Evolutionary conservation across 1,140 invertebrate genomes (phyloP).

Genomic region (Chelonus insularis): DNA sequence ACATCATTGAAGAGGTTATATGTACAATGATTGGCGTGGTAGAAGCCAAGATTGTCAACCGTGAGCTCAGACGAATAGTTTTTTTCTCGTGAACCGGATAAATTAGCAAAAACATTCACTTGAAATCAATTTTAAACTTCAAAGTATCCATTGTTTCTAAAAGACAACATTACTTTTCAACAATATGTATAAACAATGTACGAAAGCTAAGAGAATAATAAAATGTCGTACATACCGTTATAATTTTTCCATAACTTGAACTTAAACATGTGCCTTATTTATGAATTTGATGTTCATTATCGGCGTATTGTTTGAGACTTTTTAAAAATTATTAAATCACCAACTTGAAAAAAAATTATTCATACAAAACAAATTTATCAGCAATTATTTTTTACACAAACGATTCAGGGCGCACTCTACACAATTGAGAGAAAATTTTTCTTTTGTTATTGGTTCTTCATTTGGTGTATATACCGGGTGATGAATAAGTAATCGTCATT

Average conservation of each 20-base stretch:
- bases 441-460: slow-evolving; percentile 5
- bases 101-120: slow-evolving; percentile 11
- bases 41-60: slow-evolving; percentile 53
- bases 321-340: not conserved
- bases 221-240: too few species aligned
- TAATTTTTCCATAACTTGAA: too few species aligned
- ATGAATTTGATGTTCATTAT: not conserved
- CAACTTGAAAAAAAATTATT: not conserved
- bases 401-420: not conserved
- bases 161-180: too few species aligned
- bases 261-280: too few species aligned
- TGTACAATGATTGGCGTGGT: slow-evolving; percentile 49
- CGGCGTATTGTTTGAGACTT: too few species aligned
- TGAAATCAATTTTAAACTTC: not conserved
- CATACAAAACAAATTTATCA: not conserved
- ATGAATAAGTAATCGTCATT: not conserved
- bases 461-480: slow-evolving; percentile 6
- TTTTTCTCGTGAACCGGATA: slow-evolving; percentile 45
- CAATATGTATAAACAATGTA: too few species aligned
- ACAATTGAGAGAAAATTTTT: not conserved
- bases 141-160: too few species aligned
- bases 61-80: slow-evolving; percentile 52
- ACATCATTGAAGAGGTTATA: not conserved
- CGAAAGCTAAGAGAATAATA: not conserved
- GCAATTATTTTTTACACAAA: not conserved